Conservation (phyloP, 2,888 invertebrate species). For the Calephelis perditalis region DNA sequence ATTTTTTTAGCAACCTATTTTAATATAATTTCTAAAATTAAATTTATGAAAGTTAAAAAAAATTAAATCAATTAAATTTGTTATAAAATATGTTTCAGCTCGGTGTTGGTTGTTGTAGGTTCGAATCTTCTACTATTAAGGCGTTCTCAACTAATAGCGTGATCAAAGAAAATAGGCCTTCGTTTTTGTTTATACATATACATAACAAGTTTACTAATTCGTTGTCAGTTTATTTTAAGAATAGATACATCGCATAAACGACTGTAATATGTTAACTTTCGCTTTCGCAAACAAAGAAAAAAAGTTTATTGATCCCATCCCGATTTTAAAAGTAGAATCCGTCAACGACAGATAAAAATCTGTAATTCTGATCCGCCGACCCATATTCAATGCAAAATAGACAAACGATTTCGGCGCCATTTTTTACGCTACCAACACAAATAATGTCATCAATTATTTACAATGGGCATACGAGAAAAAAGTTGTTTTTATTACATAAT, state of each 20-base stretch:
- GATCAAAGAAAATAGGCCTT: too few species aligned
- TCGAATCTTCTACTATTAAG: too few species aligned
- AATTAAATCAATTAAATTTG: too few species aligned
- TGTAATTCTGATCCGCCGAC: constrained; percentile 23
- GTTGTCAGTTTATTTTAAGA: too few species aligned
- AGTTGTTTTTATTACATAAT: neutral
- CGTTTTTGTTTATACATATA: too few species aligned
- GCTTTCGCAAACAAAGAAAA: constrained; percentile 4
- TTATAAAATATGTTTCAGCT: too few species aligned
- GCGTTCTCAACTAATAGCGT: too few species aligned
- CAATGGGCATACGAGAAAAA: neutral
- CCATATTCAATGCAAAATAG: constrained; percentile 25
- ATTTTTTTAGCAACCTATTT: too few species aligned
- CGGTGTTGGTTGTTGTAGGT: too few species aligned
- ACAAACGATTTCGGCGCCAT: constrained; percentile 22
- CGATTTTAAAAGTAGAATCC: constrained; percentile 6
- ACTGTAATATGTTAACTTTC: constrained; percentile 1
- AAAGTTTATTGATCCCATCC: constrained; percentile 9
- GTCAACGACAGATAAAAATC: constrained; percentile 21
- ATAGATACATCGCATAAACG: neutral
- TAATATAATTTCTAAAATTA: too few species aligned
- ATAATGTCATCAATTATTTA: constrained; percentile 21
- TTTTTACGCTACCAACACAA: constrained; percentile 17
- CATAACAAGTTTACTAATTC: too few species aligned
- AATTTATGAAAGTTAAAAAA: too few species aligned